These are phyloP conservation scores for Turritopsis rubra DNA, from an alignment of 30 jellyfish, hydroid and myxozoan species.

Conservation along the genomic window DNA sequence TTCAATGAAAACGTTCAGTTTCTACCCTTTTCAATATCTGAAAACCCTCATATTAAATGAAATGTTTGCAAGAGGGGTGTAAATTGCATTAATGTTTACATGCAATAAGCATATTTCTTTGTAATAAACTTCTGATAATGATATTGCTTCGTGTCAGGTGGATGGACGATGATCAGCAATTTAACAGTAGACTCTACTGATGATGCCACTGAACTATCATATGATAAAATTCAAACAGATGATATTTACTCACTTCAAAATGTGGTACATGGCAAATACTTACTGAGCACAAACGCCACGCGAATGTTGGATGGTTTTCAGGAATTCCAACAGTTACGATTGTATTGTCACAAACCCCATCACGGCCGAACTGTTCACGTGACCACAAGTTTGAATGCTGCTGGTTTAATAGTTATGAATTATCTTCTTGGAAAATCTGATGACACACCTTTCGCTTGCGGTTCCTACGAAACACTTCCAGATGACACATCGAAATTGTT, in stretches of 20 bases:
- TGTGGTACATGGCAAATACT: background rate
- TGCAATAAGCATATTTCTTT: no score
- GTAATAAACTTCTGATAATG: no score
- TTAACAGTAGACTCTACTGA: background rate
- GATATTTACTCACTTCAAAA: background rate
- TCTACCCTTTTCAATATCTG: no score
- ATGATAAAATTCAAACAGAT: background rate
- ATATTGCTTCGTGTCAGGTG: slow-evolving; percentile 8
- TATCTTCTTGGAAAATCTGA: slow-evolving; percentile 1
- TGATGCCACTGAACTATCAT: background rate
- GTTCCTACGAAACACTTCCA: background rate
- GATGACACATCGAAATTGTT: background rate
- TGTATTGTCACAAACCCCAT: slow-evolving; percentile 11
- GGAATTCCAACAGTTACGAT: background rate
- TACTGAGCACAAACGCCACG: background rate
- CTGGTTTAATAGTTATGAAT: background rate
- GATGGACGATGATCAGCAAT: slow-evolving; percentile 7
- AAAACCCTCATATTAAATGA: no score
- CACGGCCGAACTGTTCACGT: slow-evolving; percentile 1
- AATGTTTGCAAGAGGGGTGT: no score
- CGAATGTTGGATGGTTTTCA: background rate
- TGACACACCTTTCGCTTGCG: background rate
- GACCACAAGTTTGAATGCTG: background rate
- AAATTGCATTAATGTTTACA: no score
- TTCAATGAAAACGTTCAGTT: no score